Base-by-base conservation (phyloP, 2,888 invertebrate genomes). In the Spilarctia lutea region DNA sequence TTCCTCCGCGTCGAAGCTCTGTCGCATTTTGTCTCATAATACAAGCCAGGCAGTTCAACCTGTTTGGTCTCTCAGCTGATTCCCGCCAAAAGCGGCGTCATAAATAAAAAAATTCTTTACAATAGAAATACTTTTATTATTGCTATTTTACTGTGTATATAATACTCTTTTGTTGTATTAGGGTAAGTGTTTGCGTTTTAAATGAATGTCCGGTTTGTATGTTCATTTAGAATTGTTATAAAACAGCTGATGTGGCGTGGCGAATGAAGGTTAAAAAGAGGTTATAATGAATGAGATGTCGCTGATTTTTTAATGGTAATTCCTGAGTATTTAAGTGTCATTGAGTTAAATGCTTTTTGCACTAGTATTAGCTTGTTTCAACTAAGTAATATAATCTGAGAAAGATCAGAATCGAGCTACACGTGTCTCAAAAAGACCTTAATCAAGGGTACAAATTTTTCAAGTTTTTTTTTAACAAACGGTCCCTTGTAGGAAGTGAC, bases 1-100 rank as follows among this genome's bases (percentile, higher is more conserved):
- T 74, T 74, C 74, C 71, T 45, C 33, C 13, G 56, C 69, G 48
- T 65, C 65, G n/a, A 63, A n/a, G 56, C 66, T 52, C 35, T 16
- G 63, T 42, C 63, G 71, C 63, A 35, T 48, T 30, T 65, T 42
- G 69, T 48, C 45, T 82, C 83, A 75, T 81, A 73, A 60, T 85
- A 85, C 82, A 74, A 73, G 85, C 78, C 35, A 72, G 66, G 79
- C 80, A 48, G 79, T 69, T 76, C 68, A 81, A 85, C 85, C 84
- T 81, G 85, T 85, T 85, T 79, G 42, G 65, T 42, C 65, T 68
- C 83, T 79, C 85, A 85, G 85, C 85, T 85, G 85, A 85, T 85
- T 85, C 85, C 80, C 85, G 85, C 85, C 85, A 85, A 85, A 85
- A 85, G 72, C 42, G 76, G 83, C 83, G 85, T 84, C 85, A 81